A percentile compares a stretch with the other conserved stretches of the same genome.
These are phyloP conservation scores for Delphinus delphis DNA, from an alignment of 2,113 vertebrate genomes.

Conservation along the genomic window DNA sequence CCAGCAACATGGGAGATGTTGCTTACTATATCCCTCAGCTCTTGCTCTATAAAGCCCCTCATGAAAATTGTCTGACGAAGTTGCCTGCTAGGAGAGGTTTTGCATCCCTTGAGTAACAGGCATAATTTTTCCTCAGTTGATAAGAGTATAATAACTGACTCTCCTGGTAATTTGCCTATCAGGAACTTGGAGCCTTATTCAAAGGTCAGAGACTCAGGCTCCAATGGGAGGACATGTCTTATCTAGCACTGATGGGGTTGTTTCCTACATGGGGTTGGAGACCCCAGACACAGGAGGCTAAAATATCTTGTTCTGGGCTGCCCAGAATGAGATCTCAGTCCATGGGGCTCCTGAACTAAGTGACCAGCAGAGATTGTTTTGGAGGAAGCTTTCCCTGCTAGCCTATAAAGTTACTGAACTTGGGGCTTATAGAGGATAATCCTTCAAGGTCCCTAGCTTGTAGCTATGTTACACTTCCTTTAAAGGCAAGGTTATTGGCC, in stretches of 20 bases:
- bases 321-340: not conserved
- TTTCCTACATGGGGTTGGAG: not conserved
- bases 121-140: not conserved
- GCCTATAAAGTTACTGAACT: not conserved
- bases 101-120: not conserved
- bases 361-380: not conserved
- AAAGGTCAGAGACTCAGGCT: not conserved
- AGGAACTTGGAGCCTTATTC: not conserved
- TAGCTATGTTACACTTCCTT: not conserved
- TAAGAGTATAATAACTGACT: constrained; percentile 16
- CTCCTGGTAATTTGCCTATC: constrained; percentile 7
- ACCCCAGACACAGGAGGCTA: not conserved
- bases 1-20: not conserved
- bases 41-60: constrained; percentile 24
- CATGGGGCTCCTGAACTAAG: not conserved
- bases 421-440: not conserved
- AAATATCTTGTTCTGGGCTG: not conserved
- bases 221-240: not conserved
- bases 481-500: not conserved
- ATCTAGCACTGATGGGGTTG: not conserved
- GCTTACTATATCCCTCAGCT: not conserved
- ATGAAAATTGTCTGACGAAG: not conserved
- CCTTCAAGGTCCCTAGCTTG: not conserved
- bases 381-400: not conserved
- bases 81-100: constrained; percentile 7